A percentile compares a stretch with the other conserved stretches of the same genome.
These are phyloP conservation scores for Drosophila rellima DNA, from an alignment of 2,888 invertebrate species.

Conservation along the genomic window DNA sequence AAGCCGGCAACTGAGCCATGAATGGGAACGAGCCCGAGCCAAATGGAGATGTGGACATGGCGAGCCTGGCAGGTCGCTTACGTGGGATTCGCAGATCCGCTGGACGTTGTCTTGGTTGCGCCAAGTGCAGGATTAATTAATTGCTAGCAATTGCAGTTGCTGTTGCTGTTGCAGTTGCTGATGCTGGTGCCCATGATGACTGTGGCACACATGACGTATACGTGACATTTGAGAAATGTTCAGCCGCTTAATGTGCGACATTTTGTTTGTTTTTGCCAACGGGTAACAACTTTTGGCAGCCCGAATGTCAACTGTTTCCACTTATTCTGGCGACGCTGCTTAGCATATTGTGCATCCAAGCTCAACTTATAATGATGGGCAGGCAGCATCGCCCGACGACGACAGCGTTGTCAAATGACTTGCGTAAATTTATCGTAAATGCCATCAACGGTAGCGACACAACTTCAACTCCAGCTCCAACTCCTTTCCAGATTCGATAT, in stretches of 20 bases:
- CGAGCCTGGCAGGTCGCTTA: constrained; percentile 34
- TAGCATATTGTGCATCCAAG: constrained; percentile 64
- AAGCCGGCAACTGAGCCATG: constrained; percentile 51
- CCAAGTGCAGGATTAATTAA: constrained; percentile 80
- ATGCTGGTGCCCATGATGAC: constrained; percentile 24
- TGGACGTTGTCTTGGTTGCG: constrained; percentile 47
- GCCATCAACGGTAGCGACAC: constrained; percentile 74
- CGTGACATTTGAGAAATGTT: constrained; percentile 79
- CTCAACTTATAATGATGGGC: constrained; percentile 71
- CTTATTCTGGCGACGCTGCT: constrained; percentile 34
- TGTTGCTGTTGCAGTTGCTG: constrained; percentile 4
- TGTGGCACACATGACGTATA: constrained; percentile 73
- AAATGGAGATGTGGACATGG: constrained; percentile 60
- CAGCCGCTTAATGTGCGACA: constrained; percentile 77
- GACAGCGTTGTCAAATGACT: constrained; percentile 81
- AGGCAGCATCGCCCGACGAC: constrained; percentile 41
- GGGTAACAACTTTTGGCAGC: constrained; percentile 50
- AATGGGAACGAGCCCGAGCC: constrained; percentile 57
- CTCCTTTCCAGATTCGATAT: constrained; percentile 52
- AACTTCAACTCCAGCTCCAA: constrained; percentile 11
- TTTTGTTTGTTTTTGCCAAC: constrained; percentile 75
- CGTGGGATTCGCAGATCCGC: constrained; percentile 47
- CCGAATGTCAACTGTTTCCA: constrained; percentile 45
- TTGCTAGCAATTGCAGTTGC: constrained; percentile 42
- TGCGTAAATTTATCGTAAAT: constrained; percentile 84